Percentiles rank a stretch among this genome's conserved stretches.
Evolutionary conservation across 2,113 vertebrate genomes (phyloP).

Genomic region (Chaetodon auriga): DNA sequence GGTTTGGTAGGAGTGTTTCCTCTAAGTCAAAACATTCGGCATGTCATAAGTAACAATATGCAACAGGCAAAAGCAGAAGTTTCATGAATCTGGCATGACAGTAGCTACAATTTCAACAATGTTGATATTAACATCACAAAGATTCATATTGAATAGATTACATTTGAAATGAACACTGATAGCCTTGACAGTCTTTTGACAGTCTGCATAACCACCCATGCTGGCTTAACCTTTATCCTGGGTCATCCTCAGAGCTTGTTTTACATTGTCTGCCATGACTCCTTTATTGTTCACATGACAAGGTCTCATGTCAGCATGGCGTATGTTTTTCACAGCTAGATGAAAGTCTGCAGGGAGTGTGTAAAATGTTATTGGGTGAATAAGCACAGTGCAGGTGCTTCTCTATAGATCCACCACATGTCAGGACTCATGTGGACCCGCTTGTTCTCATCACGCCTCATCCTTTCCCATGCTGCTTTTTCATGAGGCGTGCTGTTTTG

Average conservation of each 20-base stretch:
- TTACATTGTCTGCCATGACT: neutral
- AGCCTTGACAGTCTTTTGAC: slow-evolving; percentile 22
- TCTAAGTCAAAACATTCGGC: slow-evolving; percentile 8
- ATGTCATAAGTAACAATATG: slow-evolving; percentile 38
- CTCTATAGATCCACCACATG: slow-evolving; percentile 42
- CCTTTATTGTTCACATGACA: slow-evolving; percentile 12
- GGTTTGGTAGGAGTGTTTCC: neutral
- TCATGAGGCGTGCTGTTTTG: slow-evolving; percentile 62
- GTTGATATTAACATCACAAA: slow-evolving; percentile 51
- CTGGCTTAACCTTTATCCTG: slow-evolving; percentile 3
- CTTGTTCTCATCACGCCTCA: neutral
- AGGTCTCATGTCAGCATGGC: slow-evolving; percentile 43
- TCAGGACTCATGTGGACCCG: neutral
- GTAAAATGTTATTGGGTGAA: slow-evolving; percentile 57
- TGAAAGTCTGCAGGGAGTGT: slow-evolving; percentile 58
- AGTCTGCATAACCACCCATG: slow-evolving; percentile 2
- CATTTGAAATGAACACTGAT: slow-evolving; percentile 31
- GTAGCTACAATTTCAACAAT: slow-evolving; percentile 51
- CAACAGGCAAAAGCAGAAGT: slow-evolving; percentile 25
- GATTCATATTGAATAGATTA: slow-evolving; percentile 47
- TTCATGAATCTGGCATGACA: slow-evolving; percentile 34
- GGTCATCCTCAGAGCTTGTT: neutral
- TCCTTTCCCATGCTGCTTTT: slow-evolving; percentile 58
- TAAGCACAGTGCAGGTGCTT: slow-evolving; percentile 41
- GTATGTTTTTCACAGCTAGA: slow-evolving; percentile 48